These are phyloP conservation scores for Cosmopolites sordidus DNA, from an alignment of 2,888 invertebrate species.

Conservation along the genomic window DNA sequence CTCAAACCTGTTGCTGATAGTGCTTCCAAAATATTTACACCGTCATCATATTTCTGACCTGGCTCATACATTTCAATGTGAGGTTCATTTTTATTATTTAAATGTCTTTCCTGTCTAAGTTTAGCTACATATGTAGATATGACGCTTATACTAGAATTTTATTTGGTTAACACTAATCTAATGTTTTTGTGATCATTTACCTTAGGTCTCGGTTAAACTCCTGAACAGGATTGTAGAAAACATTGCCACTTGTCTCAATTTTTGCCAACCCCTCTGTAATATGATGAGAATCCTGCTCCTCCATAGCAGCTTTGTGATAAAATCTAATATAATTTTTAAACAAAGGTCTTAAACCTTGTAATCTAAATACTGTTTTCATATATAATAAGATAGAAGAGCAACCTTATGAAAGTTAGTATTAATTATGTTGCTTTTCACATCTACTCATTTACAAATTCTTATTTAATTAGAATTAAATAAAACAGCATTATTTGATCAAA, in stretches of 20 bases:
- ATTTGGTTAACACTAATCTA: conserved; percentile 1
- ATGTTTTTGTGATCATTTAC: conserved; percentile 40
- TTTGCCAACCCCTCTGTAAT: conserved; percentile 76
- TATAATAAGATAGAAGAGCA: too few relatives aligned
- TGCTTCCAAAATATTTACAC: conserved; percentile 80
- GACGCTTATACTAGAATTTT: conserved; percentile 62
- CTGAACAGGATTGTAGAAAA: conserved; percentile 98
- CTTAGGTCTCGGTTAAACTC: conserved; percentile 96
- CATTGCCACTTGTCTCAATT: conserved; percentile 69
- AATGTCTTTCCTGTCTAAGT: conserved; percentile 34
- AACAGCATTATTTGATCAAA: too few relatives aligned
- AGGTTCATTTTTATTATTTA: conserved; percentile 3
- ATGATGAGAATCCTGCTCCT: conserved; percentile 20
- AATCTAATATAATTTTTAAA: background rate
- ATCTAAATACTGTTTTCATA: too few relatives aligned
- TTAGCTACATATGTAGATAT: conserved; percentile 61
- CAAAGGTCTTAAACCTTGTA: too few relatives aligned
- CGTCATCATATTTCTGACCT: conserved; percentile 47
- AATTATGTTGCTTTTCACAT: too few relatives aligned
- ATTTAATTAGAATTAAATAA: too few relatives aligned
- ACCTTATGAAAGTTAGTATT: too few relatives aligned
- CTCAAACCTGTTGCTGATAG: conserved; percentile 93
- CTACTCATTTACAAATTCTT: too few relatives aligned
- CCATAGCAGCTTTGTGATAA: background rate
- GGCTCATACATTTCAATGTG: conserved; percentile 14